phyloP scores from a whole-genome alignment of 2,797 vertebrate genomes.

The Lagorchestes hirsutus region DNA sequence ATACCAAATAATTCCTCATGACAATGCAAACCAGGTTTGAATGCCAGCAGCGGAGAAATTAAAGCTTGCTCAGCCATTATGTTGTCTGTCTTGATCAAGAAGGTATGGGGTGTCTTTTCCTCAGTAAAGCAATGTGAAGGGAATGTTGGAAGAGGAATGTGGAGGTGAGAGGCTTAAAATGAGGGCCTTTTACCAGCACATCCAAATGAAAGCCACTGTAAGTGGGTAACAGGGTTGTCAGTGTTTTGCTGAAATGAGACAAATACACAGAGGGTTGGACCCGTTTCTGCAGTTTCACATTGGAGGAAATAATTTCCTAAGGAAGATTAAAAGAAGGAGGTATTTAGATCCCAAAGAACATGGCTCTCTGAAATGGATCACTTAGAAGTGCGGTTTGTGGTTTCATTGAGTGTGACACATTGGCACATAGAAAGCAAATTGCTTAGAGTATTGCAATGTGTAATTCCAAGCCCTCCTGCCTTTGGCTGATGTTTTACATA shows the following conservation, averaged over 20 bases:
- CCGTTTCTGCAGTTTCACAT: slow-evolving; percentile 54
- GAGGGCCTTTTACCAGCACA: slow-evolving; percentile 64
- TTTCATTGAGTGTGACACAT: slow-evolving; percentile 54
- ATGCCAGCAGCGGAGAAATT: slow-evolving; percentile 68
- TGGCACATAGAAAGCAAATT: slow-evolving; percentile 66
- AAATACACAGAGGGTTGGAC: slow-evolving; percentile 43
- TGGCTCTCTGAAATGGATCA: slow-evolving; percentile 47
- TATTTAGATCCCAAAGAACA: slow-evolving; percentile 19
- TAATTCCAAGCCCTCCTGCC: slow-evolving; percentile 49
- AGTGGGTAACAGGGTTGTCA: slow-evolving; percentile 37
- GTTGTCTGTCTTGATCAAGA: slow-evolving; percentile 73
- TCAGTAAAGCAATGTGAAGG: slow-evolving; percentile 42
- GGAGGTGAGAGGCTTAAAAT: slow-evolving; percentile 65
- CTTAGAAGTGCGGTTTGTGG: slow-evolving; percentile 60
- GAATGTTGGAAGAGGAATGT: slow-evolving; percentile 58
- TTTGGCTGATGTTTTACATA: slow-evolving; percentile 48
- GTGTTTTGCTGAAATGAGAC: slow-evolving; percentile 52
- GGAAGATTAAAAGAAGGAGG: slow-evolving; percentile 52
- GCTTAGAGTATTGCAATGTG: slow-evolving; percentile 58
- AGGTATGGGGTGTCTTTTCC: slow-evolving; percentile 51
- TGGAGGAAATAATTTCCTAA: slow-evolving; percentile 28
- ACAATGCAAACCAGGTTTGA: slow-evolving; percentile 71
- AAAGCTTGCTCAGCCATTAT: slow-evolving; percentile 73
- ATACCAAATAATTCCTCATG: slow-evolving; percentile 73
- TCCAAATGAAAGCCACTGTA: slow-evolving; percentile 66